Conservation (phyloP, 1,140 invertebrate species). For the Vanessa atalanta region DNA sequence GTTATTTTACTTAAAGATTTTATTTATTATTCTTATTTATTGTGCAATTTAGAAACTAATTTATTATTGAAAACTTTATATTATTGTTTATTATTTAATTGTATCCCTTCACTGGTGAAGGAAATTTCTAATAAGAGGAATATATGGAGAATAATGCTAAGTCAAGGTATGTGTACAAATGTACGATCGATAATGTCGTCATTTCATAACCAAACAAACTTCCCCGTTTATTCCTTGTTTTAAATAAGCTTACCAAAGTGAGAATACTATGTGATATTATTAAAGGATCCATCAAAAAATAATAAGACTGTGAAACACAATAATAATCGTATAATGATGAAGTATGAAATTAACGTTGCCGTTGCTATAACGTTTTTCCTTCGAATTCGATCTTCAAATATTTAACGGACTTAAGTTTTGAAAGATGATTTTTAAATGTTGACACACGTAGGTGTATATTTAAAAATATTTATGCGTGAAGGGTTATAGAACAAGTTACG, state of each 20-base stretch:
- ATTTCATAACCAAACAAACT: slow-evolving; percentile 62
- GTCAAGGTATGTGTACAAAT: slow-evolving; percentile 68
- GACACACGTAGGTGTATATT: slow-evolving; percentile 17
- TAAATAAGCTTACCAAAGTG: slow-evolving; percentile 1
- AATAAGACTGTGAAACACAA: not conserved
- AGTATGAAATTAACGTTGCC: slow-evolving; percentile 37
- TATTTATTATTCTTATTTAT: slow-evolving; percentile 63
- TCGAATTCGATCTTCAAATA: slow-evolving; percentile 79
- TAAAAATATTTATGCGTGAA: slow-evolving; percentile 21
- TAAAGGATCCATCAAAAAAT: not conserved
- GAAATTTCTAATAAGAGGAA: slow-evolving; percentile 38
- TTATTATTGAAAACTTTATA: slow-evolving; percentile 36
- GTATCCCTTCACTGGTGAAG: slow-evolving; percentile 7
- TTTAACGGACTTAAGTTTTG: slow-evolving; percentile 73
- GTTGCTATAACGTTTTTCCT: slow-evolving; percentile 73
- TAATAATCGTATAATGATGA: not conserved
- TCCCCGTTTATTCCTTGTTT: slow-evolving; percentile 16
- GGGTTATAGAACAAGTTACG: slow-evolving; percentile 7
- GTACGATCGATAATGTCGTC: slow-evolving; percentile 74
- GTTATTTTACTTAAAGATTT: slow-evolving; percentile 63
- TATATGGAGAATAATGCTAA: slow-evolving; percentile 72
- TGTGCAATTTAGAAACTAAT: slow-evolving; percentile 58
- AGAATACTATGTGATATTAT: slow-evolving; percentile 1
- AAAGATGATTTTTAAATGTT: slow-evolving; percentile 47
- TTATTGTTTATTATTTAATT: slow-evolving; percentile 34